Base-by-base conservation (phyloP, 2,797 vertebrate genomes). In the Trachops cirrhosus region DNA sequence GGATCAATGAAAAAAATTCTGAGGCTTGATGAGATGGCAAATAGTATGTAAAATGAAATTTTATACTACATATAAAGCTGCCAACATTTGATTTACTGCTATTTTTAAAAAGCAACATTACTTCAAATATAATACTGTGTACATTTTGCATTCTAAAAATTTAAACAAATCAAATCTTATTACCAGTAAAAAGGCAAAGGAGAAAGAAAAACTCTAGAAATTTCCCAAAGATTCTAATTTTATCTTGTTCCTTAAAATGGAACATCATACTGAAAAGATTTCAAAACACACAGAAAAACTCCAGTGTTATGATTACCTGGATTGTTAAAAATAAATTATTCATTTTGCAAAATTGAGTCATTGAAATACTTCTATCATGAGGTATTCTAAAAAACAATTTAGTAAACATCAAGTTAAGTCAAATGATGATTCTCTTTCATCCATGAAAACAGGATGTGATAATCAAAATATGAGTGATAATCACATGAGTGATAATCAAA, bases 361-460 rank as follows among this genome's bases (percentile, higher is more conserved):
- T 29, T 82, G 82, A 74, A 95, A 86, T 68, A 85, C 19, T 92
- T 93, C 14, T 82, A 54, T 68, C 46, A 62, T 37, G 83, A 89
- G 18, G 18, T 22, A 57, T n/a, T 92, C 86, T 79, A 77, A 78
- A 74, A 86, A 86, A 71, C 14, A 88, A 46, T 11, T 75, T 62
- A 62, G 16, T 50, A 89, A 86, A n/a, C 26, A 78, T 74, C 64
- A 80, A 86, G 18, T 96, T 93, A 93, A 68, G 82, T 73, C 12
- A 80, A 87, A 93, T 37, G 10, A 39, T 32, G 26, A 67, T 41
- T 64, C 34, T 77, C 59, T 88, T 52, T 3, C 18, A 26, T 57
- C 22, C 54, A 57, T 1, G 7, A 57, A 57, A 57, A 57, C 54
- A 57, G 54, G 54, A 24, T 26, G 54, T 29, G 29, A 41, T n/a